Percentiles rank a stretch among this genome's conserved stretches.
Evolutionary conservation across 1,140 invertebrate species (phyloP).

Genomic region (Copidosoma floridanum): DNA sequence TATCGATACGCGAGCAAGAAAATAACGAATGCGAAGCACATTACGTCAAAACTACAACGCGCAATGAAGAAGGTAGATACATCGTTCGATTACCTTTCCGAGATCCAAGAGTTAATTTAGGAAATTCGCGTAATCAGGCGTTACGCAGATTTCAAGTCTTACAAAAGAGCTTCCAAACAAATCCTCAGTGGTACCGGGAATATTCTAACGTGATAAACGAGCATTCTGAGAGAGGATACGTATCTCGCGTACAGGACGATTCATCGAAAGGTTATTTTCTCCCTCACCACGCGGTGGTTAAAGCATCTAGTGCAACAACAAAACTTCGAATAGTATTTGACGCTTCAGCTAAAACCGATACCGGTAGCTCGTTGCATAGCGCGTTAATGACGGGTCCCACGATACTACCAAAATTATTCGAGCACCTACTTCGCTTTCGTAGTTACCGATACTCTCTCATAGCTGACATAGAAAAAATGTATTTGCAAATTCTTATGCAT

Average conservation of each 20-base stretch:
- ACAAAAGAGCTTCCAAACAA: background rate
- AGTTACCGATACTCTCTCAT: background rate
- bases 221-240: no score
- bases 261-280: conserved; percentile 28
- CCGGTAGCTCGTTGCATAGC: background rate
- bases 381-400: background rate
- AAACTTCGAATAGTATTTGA: background rate
- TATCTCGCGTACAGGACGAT: background rate
- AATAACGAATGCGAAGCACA: background rate
- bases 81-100: background rate
- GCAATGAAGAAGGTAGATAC: background rate
- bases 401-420: background rate
- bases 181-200: no score
- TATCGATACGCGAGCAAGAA: background rate
- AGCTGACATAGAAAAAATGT: background rate
- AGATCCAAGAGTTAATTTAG: background rate
- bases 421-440: background rate
- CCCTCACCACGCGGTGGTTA: background rate
- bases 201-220: no score
- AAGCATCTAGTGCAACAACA: background rate
- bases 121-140: background rate
- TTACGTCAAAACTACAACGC: background rate
- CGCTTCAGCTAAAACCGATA: background rate
- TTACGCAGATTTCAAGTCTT: background rate
- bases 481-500: background rate